Base-by-base conservation (phyloP, 30 jellyfish, hydroid and myxozoan genomes). In the Phacellophora camtschatica region DNA sequence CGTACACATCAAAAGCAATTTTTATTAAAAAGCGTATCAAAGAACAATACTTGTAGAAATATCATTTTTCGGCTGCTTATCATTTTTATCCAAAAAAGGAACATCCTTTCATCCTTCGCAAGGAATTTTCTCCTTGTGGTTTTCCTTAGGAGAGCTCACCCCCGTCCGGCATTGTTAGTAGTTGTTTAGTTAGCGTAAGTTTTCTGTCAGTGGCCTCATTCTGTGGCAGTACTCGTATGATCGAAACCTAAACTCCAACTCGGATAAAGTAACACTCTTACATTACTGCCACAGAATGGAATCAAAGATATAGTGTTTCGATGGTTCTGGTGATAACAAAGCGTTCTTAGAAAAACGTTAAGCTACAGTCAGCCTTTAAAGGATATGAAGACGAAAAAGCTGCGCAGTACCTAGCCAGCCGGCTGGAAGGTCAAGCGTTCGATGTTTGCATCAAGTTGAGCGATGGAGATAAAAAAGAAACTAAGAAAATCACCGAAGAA, bases 231-330 rank as follows among this genome's bases (percentile, higher is more conserved):
- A 39, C 53, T 43, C 4, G 56, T 4, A 4, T 0, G 56, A 4
- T 0, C 56, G 56, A 43, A 43, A 43, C 56, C 56, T 43, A 43
- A 43, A 43, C 56, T 43, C 5, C 56, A 4, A 43, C 48, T 67
- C 51, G 65, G 51, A 67, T 67, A 67, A 13, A 37, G 82, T 67
- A 75, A 2, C 77, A 43, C 56, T 4, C 1, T 75, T 20, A 74
- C 88, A 56, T 55, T 74, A 74, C 86, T 20, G 74, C 41, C 23
- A 45, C 39, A 31, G 79, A 72, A 72, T 74, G 87, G 87, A 74
- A 34, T 32, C 87, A 31, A 74, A 74, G 49, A 74, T 35, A 5
- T 24, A 53, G 36, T 7, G 23, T 16, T 74, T 50, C 24, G 87
- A 71, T 31, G 72, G 85, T 2, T 20, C 27, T 11, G 79, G 85